phyloP scores from a whole-genome alignment of 1,140 invertebrate genomes.

The Drosophila auraria region DNA sequence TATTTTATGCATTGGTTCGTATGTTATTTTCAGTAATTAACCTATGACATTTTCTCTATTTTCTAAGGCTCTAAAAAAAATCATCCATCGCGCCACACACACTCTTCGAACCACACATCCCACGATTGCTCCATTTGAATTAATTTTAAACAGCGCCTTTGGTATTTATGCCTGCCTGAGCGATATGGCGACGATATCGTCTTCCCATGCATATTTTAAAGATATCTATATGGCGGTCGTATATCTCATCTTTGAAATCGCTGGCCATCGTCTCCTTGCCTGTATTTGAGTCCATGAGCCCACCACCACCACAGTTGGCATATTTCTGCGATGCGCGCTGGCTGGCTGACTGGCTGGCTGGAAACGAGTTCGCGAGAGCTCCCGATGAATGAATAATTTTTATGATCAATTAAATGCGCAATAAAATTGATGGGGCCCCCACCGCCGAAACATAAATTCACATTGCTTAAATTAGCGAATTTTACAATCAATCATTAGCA shows the following conservation, averaged over 20 bases:
- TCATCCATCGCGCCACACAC: constrained; percentile 13
- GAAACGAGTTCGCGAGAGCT: constrained; percentile 41
- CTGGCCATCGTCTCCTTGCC: constrained; percentile 50
- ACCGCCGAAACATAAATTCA: constrained; percentile 67
- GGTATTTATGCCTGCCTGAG: constrained; percentile 39
- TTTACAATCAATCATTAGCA: constrained; percentile 81
- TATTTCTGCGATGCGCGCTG: constrained; percentile 36
- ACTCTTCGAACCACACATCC: constrained; percentile 30
- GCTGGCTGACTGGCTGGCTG: constrained; percentile 18
- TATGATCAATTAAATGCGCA: constrained; percentile 81
- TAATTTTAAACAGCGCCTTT: constrained; percentile 49
- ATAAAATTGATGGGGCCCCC: constrained; percentile 74
- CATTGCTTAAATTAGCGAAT: constrained; percentile 81
- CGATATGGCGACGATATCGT: constrained; percentile 29
- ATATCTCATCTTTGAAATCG: constrained; percentile 47
- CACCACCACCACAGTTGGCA: constrained; percentile 32
- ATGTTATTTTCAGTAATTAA: not conserved
- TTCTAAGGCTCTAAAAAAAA: constrained; percentile 5
- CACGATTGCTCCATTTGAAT: constrained; percentile 63
- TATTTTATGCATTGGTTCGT: not conserved
- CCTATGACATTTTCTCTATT: not conserved
- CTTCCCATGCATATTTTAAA: constrained; percentile 72
- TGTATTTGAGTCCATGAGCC: constrained; percentile 40
- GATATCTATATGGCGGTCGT: constrained; percentile 61
- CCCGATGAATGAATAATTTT: constrained; percentile 80